phyloP scores from a whole-genome alignment of 1,140 invertebrate species.

The Sipha flava region DNA sequence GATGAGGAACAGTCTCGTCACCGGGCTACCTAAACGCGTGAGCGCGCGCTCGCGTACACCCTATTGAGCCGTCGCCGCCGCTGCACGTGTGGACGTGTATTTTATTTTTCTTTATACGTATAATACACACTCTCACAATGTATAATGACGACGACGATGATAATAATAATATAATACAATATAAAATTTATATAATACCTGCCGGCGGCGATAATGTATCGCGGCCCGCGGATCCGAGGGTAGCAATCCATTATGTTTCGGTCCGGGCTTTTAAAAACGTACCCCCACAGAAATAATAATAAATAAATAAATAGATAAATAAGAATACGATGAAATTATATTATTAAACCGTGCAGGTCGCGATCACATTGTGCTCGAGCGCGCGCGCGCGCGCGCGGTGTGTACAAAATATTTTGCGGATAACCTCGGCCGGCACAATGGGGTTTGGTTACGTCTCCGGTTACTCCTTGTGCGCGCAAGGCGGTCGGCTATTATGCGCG shows the following conservation, averaged over 20 bases:
- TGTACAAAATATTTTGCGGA: conserved; percentile 27
- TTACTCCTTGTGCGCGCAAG: not conserved
- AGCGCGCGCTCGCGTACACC: not conserved
- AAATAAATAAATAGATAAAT: not conserved
- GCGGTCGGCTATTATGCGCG: conserved; percentile 8
- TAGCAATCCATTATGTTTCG: conserved; percentile 10
- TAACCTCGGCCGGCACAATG: conserved; percentile 4
- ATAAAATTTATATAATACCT: not conserved
- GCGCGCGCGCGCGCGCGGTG: not conserved
- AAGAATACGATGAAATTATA: conserved; percentile 14
- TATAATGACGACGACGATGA: not conserved
- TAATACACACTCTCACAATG: not conserved
- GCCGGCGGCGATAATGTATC: not conserved
- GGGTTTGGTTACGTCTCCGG: conserved; percentile 27
- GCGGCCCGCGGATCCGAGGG: not conserved
- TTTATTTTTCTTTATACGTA: conserved; percentile 15
- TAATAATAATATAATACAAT: not conserved
- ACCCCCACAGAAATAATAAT: not conserved
- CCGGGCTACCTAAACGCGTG: not conserved
- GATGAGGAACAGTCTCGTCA: not conserved
- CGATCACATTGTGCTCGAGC: not conserved
- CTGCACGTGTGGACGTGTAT: too few relatives aligned
- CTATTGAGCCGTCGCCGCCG: not conserved
- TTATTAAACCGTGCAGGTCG: not conserved
- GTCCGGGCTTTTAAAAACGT: not conserved